A percentile compares a stretch with the other conserved stretches of the same genome.
Evolutionary conservation across 1,140 invertebrate genomes (phyloP).

Genomic region (Myzus persicae): DNA sequence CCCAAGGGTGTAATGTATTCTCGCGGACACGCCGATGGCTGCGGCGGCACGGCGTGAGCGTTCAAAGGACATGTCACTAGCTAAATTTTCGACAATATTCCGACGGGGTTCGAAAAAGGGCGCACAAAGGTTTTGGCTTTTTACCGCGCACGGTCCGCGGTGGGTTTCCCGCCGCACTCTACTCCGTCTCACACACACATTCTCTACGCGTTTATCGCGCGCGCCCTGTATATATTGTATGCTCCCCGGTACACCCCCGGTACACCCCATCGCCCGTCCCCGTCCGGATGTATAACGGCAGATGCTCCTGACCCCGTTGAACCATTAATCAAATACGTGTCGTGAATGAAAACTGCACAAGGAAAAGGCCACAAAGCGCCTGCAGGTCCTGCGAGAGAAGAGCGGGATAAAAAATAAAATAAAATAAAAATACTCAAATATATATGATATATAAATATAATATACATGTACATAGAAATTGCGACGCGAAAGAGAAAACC

Average conservation of each 20-base stretch:
- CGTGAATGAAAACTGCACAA: constrained; percentile 57
- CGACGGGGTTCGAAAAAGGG: constrained; percentile 39
- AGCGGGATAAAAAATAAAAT: not conserved
- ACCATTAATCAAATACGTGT: constrained; percentile 58
- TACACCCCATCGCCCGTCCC: not conserved
- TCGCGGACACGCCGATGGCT: constrained; percentile 40
- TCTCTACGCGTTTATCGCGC: not conserved
- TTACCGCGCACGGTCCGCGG: not conserved
- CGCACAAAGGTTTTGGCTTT: constrained; percentile 57
- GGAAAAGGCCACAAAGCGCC: constrained; percentile 54
- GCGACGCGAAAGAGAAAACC: not conserved
- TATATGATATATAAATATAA: not conserved
- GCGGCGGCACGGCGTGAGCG: constrained; percentile 11
- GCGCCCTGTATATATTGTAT: constrained; percentile 13
- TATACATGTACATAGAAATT: not conserved
- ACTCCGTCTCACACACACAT: not conserved
- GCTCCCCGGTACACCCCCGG: not conserved
- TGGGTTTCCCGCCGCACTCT: not conserved
- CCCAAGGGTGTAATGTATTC: constrained; percentile 49
- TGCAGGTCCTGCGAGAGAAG: constrained; percentile 6
- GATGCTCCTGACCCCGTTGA: constrained; percentile 58
- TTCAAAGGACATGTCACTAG: constrained; percentile 56
- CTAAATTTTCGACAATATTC: constrained; percentile 56
- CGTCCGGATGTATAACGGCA: constrained; percentile 48
- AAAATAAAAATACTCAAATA: not conserved